Evolutionary conservation across 2,797 vertebrate species (phyloP).

Genomic region (Cossypha niveicapilla): DNA sequence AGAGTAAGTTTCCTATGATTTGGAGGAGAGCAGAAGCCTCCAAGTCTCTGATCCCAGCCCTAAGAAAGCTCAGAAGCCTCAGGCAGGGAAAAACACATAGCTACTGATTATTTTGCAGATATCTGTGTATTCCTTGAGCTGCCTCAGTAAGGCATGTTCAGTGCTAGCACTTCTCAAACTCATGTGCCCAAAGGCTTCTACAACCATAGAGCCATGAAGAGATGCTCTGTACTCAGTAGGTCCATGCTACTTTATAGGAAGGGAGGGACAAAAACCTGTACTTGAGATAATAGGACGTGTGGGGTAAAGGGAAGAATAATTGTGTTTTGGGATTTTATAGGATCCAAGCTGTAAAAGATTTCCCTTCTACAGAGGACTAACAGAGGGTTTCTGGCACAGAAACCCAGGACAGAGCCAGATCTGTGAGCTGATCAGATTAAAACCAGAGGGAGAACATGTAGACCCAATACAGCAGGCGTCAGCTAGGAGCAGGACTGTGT

Average conservation of each 20-base stretch:
- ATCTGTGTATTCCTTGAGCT: not conserved
- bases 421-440: not conserved
- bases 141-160: not conserved
- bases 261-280: not conserved
- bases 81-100: not conserved
- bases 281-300: not conserved
- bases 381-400: not conserved
- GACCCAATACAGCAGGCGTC: not conserved
- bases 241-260: not conserved
- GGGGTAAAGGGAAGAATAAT: not conserved
- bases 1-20: not conserved
- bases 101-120: not conserved
- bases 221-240: not conserved
- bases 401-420: not conserved
- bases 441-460: not conserved
- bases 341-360: not conserved
- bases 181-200: not conserved
- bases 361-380: not conserved
- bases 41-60: not conserved
- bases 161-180: not conserved
- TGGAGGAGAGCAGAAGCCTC: not conserved
- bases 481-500: not conserved
- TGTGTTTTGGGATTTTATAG: not conserved
- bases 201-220: accelerated
- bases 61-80: not conserved